phyloP scores from a whole-genome alignment of 2,888 invertebrate species.

The Idaea straminata region DNA sequence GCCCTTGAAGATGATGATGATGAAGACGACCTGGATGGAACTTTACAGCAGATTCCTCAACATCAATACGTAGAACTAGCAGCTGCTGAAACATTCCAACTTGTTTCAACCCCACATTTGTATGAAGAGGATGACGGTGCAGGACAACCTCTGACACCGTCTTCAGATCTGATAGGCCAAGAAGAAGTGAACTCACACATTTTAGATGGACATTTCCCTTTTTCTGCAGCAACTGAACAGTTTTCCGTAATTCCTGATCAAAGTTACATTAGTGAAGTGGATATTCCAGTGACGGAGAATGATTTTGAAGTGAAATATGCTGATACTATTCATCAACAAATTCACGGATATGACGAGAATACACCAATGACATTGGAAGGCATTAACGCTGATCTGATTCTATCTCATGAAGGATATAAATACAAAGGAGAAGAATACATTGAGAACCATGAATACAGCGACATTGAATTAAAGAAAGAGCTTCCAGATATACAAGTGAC shows the following conservation, averaged over 20 bases:
- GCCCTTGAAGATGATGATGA: constrained; percentile 71
- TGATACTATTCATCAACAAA: constrained; percentile 59
- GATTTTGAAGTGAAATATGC: constrained; percentile 75
- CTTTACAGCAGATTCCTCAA: constrained; percentile 70
- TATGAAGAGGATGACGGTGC: constrained; percentile 83
- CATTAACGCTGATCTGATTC: constrained; percentile 58
- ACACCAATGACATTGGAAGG: constrained; percentile 49
- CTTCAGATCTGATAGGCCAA: constrained; percentile 68
- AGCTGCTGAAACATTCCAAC: constrained; percentile 82
- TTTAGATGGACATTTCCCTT: constrained; percentile 74
- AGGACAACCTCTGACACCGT: constrained; percentile 76
- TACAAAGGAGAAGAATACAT: constrained; percentile 63
- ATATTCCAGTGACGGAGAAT: constrained; percentile 60
- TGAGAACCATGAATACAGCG: constrained; percentile 69
- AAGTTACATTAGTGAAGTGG: constrained; percentile 63
- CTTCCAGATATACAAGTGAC: constrained; percentile 73
- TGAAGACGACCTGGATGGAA: constrained; percentile 69
- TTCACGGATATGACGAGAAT: constrained; percentile 48
- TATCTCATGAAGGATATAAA: constrained; percentile 55
- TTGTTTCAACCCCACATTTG: constrained; percentile 78
- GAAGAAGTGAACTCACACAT: constrained; percentile 75
- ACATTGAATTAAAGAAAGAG: constrained; percentile 71
- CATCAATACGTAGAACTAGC: constrained; percentile 82
- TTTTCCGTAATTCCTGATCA: constrained; percentile 77
- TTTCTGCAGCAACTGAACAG: constrained; percentile 72